Conservation (phyloP, 1,140 invertebrate species). For the Drosophila truncata region DNA sequence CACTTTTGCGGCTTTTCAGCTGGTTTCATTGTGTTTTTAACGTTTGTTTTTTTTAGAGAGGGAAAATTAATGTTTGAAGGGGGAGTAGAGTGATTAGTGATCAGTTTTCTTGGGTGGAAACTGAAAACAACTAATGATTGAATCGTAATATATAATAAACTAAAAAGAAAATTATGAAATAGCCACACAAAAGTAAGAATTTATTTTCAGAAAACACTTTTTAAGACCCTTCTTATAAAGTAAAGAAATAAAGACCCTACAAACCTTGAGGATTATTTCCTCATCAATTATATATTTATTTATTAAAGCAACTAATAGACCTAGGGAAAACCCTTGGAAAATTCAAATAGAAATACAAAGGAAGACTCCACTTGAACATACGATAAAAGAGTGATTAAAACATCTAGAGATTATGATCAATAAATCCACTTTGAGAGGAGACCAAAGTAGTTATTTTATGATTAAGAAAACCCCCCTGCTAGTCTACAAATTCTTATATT, state of each 20-base stretch:
- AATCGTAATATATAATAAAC: too few species aligned
- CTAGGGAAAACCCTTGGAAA: not conserved
- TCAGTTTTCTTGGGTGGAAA: not conserved
- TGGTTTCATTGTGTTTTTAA: slow-evolving; percentile 30
- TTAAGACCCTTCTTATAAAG: not conserved
- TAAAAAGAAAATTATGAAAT: too few species aligned
- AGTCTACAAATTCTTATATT: not conserved
- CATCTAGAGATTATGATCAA: not conserved
- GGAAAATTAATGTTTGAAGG: not conserved
- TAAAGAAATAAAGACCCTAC: not conserved
- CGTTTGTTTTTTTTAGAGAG: not conserved
- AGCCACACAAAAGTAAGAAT: not conserved
- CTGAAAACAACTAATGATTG: not conserved
- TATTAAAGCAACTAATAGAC: not conserved
- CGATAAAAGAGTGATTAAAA: not conserved
- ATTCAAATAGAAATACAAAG: not conserved
- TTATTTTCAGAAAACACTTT: not conserved
- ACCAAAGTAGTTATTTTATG: not conserved
- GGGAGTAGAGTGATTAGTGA: not conserved
- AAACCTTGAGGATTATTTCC: not conserved
- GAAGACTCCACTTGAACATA: not conserved
- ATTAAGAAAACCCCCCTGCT: slow-evolving; percentile 1
- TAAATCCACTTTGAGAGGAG: too few species aligned
- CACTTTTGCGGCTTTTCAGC: slow-evolving; percentile 24
- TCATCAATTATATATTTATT: slow-evolving; percentile 1